phyloP scores from a whole-genome alignment of 2,113 vertebrate genomes.

The Oreocharis arfaki region DNA sequence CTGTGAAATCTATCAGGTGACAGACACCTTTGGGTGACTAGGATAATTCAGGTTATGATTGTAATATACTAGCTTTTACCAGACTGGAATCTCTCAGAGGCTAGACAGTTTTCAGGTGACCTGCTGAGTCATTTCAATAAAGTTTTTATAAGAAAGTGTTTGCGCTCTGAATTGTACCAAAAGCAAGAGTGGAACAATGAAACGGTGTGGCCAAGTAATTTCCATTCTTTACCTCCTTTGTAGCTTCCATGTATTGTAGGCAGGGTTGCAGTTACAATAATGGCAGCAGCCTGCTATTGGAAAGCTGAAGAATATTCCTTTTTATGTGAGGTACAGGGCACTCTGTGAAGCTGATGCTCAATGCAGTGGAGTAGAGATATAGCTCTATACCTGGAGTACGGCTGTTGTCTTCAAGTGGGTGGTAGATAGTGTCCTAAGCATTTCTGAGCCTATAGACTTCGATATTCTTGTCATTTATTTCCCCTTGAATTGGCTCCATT shows the following conservation, averaged over 20 bases:
- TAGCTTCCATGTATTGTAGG: neutral
- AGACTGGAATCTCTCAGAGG: neutral
- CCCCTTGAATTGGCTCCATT: neutral
- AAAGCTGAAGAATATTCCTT: neutral
- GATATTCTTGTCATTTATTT: neutral
- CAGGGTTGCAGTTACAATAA: neutral
- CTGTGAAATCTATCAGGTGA: neutral
- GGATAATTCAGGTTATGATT: neutral
- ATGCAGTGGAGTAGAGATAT: neutral
- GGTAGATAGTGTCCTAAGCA: neutral
- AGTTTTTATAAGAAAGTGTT: neutral
- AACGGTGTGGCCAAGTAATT: neutral
- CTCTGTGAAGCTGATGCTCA: neutral
- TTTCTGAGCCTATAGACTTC: neutral
- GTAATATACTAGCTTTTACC: neutral
- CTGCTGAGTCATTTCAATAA: neutral
- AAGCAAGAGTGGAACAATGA: neutral
- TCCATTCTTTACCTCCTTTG: neutral
- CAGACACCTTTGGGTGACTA: neutral
- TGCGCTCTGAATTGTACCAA: neutral
- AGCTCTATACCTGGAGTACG: neutral
- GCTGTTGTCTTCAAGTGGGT: neutral
- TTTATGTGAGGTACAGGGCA: neutral
- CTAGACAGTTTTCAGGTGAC: neutral
- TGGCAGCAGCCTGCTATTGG: neutral